Base-by-base conservation (phyloP, 2,797 vertebrate species). In the Fratercula arctica region DNA sequence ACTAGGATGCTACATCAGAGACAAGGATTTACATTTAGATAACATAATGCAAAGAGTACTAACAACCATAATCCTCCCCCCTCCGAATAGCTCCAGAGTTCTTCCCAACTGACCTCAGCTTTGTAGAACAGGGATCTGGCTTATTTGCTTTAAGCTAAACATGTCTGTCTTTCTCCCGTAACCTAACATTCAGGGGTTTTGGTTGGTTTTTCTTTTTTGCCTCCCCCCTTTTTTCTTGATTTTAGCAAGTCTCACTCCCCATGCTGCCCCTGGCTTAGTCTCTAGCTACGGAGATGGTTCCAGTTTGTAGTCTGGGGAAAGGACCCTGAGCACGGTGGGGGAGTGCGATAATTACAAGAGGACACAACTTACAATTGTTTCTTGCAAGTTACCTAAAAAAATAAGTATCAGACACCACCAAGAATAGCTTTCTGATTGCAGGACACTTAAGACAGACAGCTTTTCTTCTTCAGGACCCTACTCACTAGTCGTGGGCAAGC, bases 11-110 rank as follows among this genome's bases (percentile, higher is more conserved):
- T 94, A 51, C 63, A 93, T 78, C 53, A 87, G 79, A 89, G 80
- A 70, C 26, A 69, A 37, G 64, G 90, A 94, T 93, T 95, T 90
- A 85, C 68, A 85, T 90, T 94, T 93, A 81, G 57, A 75, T 84
- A 91, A 61, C 54, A 39, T 31, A 73, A 92, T 41, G 68, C 67
- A 86, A 85, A 82, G 72, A 90, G 79, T 59, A 85, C 35, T 76
- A 91, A 83, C 35, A 85, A 87, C 6, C 46, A 57, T 74, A 84
- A 89, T 59, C 53, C 19, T 70, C 31, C 19, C 17, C 6, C 16
- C 54, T 70, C 48, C 10, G n/a, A 80, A 68, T 10, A 83, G 60
- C 48, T 93, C 46, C 31, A 77, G 28, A 53, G 60, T 43, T 69
- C 75, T 90, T 88, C 51, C 48, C 60, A 59, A 7, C 16, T 90